Conservation (phyloP, 2,888 invertebrate species). For the Ernsta delagoae region DNA sequence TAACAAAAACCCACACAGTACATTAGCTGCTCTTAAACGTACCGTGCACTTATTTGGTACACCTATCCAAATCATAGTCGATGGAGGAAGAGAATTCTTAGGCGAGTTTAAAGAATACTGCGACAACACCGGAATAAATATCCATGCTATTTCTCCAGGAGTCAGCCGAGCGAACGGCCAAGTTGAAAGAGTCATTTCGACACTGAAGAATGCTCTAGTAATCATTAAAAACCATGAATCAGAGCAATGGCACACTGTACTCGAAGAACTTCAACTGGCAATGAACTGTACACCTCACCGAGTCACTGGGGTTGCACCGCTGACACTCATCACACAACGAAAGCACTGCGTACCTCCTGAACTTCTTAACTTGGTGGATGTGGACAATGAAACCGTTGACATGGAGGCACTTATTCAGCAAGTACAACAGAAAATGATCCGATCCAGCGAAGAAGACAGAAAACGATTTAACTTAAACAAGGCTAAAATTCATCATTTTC, state of each 20-base stretch:
- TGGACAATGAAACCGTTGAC: background rate
- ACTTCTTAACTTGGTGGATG: background rate
- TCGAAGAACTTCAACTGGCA: background rate
- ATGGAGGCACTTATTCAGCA: background rate
- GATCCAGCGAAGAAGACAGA: background rate
- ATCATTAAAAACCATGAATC: background rate
- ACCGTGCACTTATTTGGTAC: background rate
- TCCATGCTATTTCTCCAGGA: background rate
- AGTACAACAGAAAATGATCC: background rate
- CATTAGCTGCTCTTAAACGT: background rate
- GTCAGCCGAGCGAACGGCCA: background rate
- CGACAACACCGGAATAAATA: background rate
- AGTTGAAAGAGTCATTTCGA: background rate
- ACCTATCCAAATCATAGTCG: background rate
- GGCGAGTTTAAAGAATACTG: background rate
- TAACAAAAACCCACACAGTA: no score
- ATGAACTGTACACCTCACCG: background rate
- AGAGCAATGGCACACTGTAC: background rate
- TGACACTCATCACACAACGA: background rate
- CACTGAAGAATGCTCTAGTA: background rate
- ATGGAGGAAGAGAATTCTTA: background rate
- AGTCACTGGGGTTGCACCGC: background rate
- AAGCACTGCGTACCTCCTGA: background rate
- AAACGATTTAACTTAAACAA: no score
- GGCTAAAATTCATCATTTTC: background rate